These are phyloP conservation scores for Gibbula magus DNA, from an alignment of 2,888 invertebrate genomes.

Conservation along the genomic window DNA sequence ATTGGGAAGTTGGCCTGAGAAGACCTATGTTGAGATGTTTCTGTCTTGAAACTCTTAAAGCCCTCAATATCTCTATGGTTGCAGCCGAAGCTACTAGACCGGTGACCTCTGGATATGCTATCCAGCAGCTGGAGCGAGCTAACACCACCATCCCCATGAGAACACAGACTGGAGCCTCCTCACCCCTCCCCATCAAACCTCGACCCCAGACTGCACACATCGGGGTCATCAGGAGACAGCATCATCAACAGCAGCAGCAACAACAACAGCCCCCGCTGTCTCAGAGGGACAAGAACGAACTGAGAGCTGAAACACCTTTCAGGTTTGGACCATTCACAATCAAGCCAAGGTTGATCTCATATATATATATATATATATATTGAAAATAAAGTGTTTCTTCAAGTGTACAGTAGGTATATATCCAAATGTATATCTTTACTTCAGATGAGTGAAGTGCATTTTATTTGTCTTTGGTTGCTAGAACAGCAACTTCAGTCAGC, in stretches of 20 bases:
- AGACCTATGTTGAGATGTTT: too few species aligned
- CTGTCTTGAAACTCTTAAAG: too few species aligned
- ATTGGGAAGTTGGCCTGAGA: too few species aligned
- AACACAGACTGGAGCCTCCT: conserved; percentile 40
- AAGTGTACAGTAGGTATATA: too few species aligned
- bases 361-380: too few species aligned
- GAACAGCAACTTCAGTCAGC: too few species aligned
- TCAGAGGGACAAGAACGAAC: conserved; percentile 47
- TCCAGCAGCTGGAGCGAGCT: conserved; percentile 41
- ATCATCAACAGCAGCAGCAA: conserved; percentile 32
- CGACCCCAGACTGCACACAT: conserved; percentile 38
- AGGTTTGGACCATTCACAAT: conserved; percentile 45
- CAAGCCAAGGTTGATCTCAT: too few species aligned
- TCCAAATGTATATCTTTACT: too few species aligned
- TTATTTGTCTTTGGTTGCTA: too few species aligned
- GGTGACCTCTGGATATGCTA: conserved; percentile 37
- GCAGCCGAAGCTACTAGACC: conserved; percentile 19
- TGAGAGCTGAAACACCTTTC: conserved; percentile 61
- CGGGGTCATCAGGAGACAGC: neutral
- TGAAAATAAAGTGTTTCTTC: too few species aligned
- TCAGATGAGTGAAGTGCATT: too few species aligned
- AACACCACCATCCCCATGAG: conserved; percentile 46
- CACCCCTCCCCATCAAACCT: conserved; percentile 27
- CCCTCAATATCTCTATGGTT: too few species aligned
- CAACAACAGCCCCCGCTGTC: conserved; percentile 45